Conservation (phyloP, 2,797 vertebrate genomes). For the Protosalanx chinensis region DNA sequence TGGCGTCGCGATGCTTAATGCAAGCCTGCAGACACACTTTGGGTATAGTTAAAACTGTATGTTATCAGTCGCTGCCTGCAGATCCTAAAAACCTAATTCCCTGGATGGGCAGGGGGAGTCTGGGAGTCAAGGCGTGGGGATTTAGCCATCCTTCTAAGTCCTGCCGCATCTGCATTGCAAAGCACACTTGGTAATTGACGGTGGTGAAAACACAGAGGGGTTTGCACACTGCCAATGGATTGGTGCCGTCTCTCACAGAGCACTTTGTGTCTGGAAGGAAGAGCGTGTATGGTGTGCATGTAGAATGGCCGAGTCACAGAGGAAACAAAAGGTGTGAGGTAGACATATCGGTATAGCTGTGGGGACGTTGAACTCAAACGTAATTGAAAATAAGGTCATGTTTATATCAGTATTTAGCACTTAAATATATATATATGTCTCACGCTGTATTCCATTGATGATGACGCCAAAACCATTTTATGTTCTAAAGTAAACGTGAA, state of each 20-base stretch:
- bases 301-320: constrained; percentile 13
- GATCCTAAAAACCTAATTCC: constrained; percentile 62
- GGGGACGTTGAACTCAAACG: not conserved
- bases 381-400: not conserved
- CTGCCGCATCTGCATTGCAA: constrained; percentile 60
- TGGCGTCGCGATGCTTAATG: constrained; percentile 52
- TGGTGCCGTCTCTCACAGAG: constrained; percentile 24
- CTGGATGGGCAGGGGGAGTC: constrained; percentile 40
- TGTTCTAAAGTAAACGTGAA: not conserved
- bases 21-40: constrained; percentile 66
- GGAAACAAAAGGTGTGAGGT: not conserved
- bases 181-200: constrained; percentile 53
- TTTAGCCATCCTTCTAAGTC: constrained; percentile 53
- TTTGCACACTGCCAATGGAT: constrained; percentile 31
- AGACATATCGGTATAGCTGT: not conserved
- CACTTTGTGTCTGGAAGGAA: constrained; percentile 35
- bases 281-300: constrained; percentile 18
- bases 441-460: not conserved
- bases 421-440: not conserved
- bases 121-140: constrained; percentile 30
- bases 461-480: not conserved
- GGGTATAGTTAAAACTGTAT: constrained; percentile 49
- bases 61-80: constrained; percentile 62
- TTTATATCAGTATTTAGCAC: not conserved
- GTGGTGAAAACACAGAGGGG: constrained; percentile 19